A percentile compares a stretch with the other conserved stretches of the same genome.
phyloP scores from a whole-genome alignment of 2,113 vertebrate species.

The sheep (Ovis aries) region DNA sequence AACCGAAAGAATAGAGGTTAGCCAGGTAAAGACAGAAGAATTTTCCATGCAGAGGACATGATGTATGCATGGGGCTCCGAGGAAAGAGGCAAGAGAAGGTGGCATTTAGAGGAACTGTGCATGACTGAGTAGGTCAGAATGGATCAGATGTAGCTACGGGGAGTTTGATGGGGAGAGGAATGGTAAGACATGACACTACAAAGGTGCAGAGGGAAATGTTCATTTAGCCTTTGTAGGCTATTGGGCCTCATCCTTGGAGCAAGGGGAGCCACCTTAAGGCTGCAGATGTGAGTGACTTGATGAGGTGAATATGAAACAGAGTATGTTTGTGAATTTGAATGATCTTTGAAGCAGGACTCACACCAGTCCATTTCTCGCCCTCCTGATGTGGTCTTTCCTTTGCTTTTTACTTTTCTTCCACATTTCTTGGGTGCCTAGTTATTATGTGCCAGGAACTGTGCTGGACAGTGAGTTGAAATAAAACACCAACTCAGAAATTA shows the following conservation, averaged over 20 bases:
- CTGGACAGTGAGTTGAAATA: neutral
- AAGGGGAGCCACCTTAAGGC: neutral
- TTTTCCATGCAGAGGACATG: neutral
- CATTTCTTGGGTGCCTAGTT: neutral
- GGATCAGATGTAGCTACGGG: neutral
- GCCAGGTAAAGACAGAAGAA: neutral
- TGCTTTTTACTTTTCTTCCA: slow-evolving; percentile 5
- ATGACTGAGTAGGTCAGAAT: neutral
- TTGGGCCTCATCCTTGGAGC: neutral
- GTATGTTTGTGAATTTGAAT: neutral
- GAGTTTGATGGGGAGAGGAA: neutral
- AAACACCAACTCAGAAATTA: neutral
- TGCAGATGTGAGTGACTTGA: neutral
- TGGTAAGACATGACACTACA: accelerated
- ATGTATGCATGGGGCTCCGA: neutral
- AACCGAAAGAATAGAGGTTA: neutral
- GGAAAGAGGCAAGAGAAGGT: neutral
- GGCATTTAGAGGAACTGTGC: neutral
- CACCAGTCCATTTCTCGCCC: neutral
- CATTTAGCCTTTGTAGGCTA: neutral
- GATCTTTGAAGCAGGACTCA: neutral
- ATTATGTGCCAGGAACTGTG: neutral
- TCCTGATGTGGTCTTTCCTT: neutral
- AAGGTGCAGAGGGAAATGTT: neutral
- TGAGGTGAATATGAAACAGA: neutral